Evolutionary conservation across 2,888 invertebrate species (phyloP).

Genomic region (Caenorhabditis imperialis): DNA sequence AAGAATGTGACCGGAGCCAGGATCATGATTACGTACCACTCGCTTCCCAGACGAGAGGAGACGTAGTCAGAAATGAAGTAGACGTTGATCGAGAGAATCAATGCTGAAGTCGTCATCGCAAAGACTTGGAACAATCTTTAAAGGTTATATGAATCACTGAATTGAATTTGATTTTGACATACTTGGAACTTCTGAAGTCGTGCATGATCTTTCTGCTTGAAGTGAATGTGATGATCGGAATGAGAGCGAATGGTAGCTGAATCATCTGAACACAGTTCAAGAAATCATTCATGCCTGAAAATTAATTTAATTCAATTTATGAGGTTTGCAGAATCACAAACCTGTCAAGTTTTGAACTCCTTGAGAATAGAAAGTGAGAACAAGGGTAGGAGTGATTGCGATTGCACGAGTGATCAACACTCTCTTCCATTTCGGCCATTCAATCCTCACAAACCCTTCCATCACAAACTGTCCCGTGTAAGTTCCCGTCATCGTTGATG

Average conservation of each 20-base stretch:
- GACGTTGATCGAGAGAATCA: conserved; percentile 87
- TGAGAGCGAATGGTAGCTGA: conserved; percentile 90
- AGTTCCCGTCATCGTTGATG: conserved; percentile 82
- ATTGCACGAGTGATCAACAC: conserved; percentile 88
- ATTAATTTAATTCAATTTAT: background rate
- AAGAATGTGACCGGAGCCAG: conserved; percentile 82
- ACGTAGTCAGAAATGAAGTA: conserved; percentile 85
- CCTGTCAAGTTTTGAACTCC: conserved; percentile 73
- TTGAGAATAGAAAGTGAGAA: conserved; percentile 78
- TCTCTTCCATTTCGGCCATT: conserved; percentile 90
- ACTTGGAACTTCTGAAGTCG: conserved; percentile 88
- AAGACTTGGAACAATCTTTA: conserved; percentile 82
- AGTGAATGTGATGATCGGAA: conserved; percentile 90
- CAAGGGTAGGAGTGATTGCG: conserved; percentile 84
- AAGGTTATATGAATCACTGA: too few species aligned
- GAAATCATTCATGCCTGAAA: conserved; percentile 85
- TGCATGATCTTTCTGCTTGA: conserved; percentile 87
- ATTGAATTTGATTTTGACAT: too few species aligned
- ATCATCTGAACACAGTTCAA: conserved; percentile 82
- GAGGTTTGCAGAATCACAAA: background rate
- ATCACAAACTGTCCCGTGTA: conserved; percentile 80
- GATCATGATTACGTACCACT: conserved; percentile 79
- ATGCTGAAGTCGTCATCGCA: conserved; percentile 83
- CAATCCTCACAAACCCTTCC: conserved; percentile 86
- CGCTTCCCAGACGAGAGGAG: conserved; percentile 60